Evolutionary conservation across 2,888 invertebrate genomes (phyloP).

Genomic region (Nemurella pictetii): DNA sequence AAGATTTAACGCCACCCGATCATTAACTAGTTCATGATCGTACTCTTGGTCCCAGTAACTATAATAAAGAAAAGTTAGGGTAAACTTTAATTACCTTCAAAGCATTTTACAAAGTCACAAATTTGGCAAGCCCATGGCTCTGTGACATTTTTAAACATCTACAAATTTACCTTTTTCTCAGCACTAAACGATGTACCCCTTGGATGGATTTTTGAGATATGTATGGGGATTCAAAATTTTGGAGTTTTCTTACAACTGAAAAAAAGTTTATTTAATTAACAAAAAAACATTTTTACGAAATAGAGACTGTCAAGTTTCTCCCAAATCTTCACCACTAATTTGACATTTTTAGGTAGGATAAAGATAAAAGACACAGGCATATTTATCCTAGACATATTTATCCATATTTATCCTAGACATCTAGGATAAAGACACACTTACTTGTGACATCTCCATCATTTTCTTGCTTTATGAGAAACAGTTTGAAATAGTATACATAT

Average conservation of each 20-base stretch:
- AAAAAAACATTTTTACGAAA: too few species aligned
- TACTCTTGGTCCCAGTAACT: slow-evolving; percentile 89
- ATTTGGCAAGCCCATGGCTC: not conserved
- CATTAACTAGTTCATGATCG: slow-evolving; percentile 80
- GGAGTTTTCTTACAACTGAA: slow-evolving; percentile 80
- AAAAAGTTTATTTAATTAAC: not conserved
- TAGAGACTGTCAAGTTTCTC: too few species aligned
- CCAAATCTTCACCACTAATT: too few species aligned
- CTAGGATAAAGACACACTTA: too few species aligned
- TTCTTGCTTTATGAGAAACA: slow-evolving; percentile 82
- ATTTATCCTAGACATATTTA: too few species aligned
- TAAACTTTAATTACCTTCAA: slow-evolving; percentile 4
- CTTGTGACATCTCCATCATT: slow-evolving; percentile 69
- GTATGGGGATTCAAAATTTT: slow-evolving; percentile 96
- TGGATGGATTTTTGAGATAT: slow-evolving; percentile 84
- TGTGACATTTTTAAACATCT: not conserved
- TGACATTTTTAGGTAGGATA: too few species aligned
- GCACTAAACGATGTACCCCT: slow-evolving; percentile 74
- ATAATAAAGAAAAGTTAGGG: slow-evolving; percentile 39
- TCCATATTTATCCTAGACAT: too few species aligned
- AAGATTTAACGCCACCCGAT: slow-evolving; percentile 81
- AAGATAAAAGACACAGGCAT: too few species aligned
- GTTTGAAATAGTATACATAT: slow-evolving; percentile 83
- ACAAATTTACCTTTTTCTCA: slow-evolving; percentile 76
- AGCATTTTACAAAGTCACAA: not conserved